phyloP scores from a whole-genome alignment of 2,888 invertebrate genomes.

The Sphecodes monilicornis region DNA sequence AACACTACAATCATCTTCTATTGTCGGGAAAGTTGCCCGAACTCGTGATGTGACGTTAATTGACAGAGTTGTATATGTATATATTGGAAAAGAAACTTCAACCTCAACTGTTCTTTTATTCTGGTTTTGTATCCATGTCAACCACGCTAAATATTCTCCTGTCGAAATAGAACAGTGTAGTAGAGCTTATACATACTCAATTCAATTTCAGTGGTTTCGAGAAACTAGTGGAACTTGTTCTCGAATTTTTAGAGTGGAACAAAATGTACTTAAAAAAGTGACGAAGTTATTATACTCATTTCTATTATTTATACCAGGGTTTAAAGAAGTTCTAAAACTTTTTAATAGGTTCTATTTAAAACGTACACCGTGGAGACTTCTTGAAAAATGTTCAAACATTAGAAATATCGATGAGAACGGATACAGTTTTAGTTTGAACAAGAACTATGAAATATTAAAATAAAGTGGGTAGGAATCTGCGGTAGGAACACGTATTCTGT shows the following conservation, averaged over 20 bases:
- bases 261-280: neutral
- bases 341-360: no score
- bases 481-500: no score
- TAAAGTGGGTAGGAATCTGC: no score
- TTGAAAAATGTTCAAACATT: no score
- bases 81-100: neutral
- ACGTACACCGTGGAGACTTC: no score
- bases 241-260: neutral
- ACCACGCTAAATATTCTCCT: neutral
- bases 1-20: neutral
- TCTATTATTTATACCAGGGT: no score
- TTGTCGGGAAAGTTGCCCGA: neutral
- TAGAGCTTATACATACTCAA: neutral
- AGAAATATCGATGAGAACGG: no score
- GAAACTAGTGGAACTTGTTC: neutral
- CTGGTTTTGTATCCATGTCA: conserved; percentile 1
- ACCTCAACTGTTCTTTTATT: neutral
- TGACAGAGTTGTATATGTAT: neutral
- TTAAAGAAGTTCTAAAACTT: no score
- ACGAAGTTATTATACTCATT: neutral
- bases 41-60: neutral
- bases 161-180: neutral
- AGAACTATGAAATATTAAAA: no score
- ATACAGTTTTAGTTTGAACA: no score
- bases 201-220: neutral